Evolutionary conservation across 2,113 vertebrate species (phyloP).

Genomic region (Paradoxurus hermaphroditus): DNA sequence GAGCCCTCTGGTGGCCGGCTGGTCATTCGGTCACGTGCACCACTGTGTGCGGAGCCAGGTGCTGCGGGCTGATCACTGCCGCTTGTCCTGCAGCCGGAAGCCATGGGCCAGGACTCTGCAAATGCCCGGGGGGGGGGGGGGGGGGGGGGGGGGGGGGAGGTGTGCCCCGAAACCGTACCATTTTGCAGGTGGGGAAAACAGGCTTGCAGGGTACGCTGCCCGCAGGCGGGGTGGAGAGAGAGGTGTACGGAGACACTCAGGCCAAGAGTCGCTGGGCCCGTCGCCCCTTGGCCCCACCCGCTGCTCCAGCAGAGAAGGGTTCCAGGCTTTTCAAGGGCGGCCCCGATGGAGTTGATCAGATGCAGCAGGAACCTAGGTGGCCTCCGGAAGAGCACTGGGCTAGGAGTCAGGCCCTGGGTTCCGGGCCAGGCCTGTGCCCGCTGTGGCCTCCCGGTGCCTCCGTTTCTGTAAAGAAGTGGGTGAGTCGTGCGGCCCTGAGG

Average conservation of each 20-base stretch:
- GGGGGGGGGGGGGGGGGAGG: no score
- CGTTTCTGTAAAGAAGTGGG: background rate
- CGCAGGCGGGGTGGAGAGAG: background rate
- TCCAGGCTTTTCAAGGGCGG: background rate
- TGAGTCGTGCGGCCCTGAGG: background rate
- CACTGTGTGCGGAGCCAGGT: accelerated
- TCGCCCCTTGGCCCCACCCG: no score
- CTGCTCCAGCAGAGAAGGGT: background rate
- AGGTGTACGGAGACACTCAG: no score
- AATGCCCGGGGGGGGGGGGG: background rate
- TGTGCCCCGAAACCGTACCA: background rate
- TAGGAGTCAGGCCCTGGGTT: background rate
- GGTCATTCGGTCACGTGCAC: accelerated
- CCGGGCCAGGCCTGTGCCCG: no score
- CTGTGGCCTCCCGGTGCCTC: no score
- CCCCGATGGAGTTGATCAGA: accelerated
- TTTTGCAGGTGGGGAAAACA: background rate
- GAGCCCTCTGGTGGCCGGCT: background rate
- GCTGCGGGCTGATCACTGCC: background rate
- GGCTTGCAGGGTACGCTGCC: background rate
- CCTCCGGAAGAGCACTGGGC: background rate
- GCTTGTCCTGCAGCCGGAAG: background rate
- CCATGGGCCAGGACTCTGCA: background rate
- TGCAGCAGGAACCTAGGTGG: background rate
- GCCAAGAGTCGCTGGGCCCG: background rate